Evolutionary conservation across 2,888 invertebrate species (phyloP), one percentile per base, ranked within the genome.

Genomic region (Syritta pipiens): DNA sequence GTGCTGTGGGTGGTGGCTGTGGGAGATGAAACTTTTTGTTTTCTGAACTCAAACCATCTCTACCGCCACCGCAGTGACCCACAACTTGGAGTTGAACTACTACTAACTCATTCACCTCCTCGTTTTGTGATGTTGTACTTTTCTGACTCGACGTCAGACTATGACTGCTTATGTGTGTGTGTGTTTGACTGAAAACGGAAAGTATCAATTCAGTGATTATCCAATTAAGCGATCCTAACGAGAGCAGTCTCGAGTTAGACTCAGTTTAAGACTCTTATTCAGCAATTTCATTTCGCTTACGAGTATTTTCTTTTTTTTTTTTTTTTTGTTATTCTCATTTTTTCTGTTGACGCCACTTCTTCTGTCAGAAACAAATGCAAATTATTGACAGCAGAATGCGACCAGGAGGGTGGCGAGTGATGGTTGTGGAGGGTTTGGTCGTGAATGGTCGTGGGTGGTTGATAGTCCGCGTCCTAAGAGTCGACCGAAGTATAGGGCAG

Each of bases 121-220:
- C n/a, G n/a, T n/a, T n/a, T n/a, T n/a, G n/a, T n/a, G n/a, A n/a
- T n/a, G n/a, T n/a, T n/a, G n/a, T n/a, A n/a, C n/a, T n/a, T n/a
- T n/a, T n/a, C n/a, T n/a, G n/a, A n/a, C n/a, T n/a, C n/a, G n/a
- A n/a, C n/a, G n/a, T n/a, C n/a, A n/a, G n/a, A n/a, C n/a, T n/a
- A n/a, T n/a, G n/a, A n/a, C n/a, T n/a, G n/a, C n/a, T n/a, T n/a
- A n/a, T n/a, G n/a, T n/a, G n/a, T n/a, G n/a, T n/a, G n/a, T n/a
- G n/a, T n/a, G n/a, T n/a, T n/a, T n/a, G n/a, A 35, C 35, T 12
- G 12, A 37, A 37, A 67, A 67, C 72, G 74, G 79, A 74, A 79
- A 79, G 79, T 79, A 79, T 79, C 79, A 79, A 67, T 74, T 72
- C 72, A 57, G 79, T 72, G 79, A 79, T 72, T 79, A 79, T 79